These are phyloP conservation scores for Tipula vernalis DNA, from an alignment of 2,888 invertebrate species.

Conservation along the genomic window DNA sequence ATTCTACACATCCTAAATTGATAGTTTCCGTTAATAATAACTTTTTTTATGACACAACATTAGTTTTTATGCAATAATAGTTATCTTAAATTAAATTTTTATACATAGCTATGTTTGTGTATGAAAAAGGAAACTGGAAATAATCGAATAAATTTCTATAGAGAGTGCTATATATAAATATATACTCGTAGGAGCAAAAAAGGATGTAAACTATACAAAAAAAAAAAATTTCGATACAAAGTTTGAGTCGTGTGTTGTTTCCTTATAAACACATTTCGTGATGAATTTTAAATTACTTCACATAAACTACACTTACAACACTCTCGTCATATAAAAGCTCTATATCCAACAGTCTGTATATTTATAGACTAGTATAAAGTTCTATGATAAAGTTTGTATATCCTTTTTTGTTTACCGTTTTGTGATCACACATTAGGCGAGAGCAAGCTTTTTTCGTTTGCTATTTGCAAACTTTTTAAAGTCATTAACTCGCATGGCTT, in stretches of 20 bases:
- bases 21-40: neutral
- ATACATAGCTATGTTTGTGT: neutral
- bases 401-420: neutral
- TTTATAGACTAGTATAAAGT: neutral
- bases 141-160: neutral
- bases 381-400: neutral
- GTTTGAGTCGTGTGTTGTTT: neutral
- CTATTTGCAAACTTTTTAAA: neutral
- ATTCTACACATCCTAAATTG: neutral
- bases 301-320: neutral
- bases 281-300: neutral
- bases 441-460: neutral
- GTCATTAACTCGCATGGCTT: neutral
- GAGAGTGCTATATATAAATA: neutral
- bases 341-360: neutral
- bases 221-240: neutral
- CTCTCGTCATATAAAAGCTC: neutral
- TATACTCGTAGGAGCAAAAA: neutral
- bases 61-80: neutral
- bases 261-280: neutral
- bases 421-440: neutral
- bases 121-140: neutral
- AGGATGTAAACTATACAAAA: neutral
- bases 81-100: neutral
- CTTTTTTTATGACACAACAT: neutral